Evolutionary conservation across 2,113 vertebrate species (phyloP).

Genomic region (Pituophis catenifer): DNA sequence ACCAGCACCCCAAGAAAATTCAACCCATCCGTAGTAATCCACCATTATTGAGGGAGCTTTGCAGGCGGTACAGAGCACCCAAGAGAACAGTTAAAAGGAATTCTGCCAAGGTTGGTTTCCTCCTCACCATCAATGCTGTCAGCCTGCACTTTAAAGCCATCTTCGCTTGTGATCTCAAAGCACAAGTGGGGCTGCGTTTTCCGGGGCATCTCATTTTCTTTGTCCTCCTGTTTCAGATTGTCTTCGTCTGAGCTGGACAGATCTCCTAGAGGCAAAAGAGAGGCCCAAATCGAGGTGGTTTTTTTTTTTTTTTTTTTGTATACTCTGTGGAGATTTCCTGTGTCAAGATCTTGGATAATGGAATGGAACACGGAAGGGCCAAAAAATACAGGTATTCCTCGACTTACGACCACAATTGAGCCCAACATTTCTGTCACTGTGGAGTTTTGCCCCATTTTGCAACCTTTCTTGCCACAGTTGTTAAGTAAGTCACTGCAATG

Average conservation of each 20-base stretch:
- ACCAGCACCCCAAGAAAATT: neutral
- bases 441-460: too few relatives aligned
- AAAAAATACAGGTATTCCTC: neutral
- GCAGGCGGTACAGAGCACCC: too few relatives aligned
- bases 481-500: too few relatives aligned
- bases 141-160: conserved; percentile 84
- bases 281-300: neutral
- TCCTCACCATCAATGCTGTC: conserved; percentile 85
- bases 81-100: neutral
- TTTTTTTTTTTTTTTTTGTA: too few relatives aligned
- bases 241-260: conserved; percentile 81
- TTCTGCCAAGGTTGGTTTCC: too few relatives aligned
- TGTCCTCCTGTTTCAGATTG: conserved; percentile 66
- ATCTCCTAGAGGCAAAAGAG: conserved; percentile 45
- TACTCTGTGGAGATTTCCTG: neutral
- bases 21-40: too few relatives aligned
- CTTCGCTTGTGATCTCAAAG: conserved; percentile 86
- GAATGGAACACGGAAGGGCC: neutral
- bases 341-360: neutral
- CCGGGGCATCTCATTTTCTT: conserved; percentile 68
- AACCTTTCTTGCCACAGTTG: too few relatives aligned
- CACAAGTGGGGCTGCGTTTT: conserved; percentile 79
- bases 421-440: too few relatives aligned
- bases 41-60: neutral
- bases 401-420: too few relatives aligned